A percentile compares a stretch with the other conserved stretches of the same genome.
These are phyloP conservation scores for Okapia johnstoni DNA, from an alignment of 2,113 vertebrate species.

Conservation along the genomic window DNA sequence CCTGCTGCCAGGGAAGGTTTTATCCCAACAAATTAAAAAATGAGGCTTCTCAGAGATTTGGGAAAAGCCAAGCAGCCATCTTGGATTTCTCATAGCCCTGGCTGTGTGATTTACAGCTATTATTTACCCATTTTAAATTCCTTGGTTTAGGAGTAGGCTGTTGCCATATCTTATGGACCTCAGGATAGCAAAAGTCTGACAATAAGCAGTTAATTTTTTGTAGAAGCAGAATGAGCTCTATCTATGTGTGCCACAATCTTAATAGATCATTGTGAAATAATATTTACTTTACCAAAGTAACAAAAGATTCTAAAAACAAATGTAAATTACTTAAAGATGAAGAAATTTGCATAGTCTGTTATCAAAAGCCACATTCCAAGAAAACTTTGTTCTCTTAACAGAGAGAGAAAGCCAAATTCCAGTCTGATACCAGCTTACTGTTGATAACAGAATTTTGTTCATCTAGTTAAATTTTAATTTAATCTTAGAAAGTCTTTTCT, in stretches of 20 bases:
- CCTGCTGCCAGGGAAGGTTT: neutral
- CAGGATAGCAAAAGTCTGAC: neutral
- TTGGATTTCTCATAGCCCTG: neutral
- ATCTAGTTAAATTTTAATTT: neutral
- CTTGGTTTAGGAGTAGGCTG: neutral
- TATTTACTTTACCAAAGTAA: neutral
- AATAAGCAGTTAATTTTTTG: neutral
- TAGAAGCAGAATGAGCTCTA: neutral
- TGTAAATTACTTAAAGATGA: neutral
- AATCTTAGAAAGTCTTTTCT: neutral
- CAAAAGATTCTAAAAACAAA: neutral
- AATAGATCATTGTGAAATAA: neutral
- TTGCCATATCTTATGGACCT: neutral
- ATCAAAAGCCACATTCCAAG: neutral
- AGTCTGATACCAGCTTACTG: neutral
- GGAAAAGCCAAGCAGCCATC: neutral
- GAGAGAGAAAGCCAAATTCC: neutral
- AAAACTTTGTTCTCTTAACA: neutral
- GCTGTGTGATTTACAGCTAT: neutral
- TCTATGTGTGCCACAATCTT: neutral
- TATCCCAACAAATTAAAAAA: neutral
- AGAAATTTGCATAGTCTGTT: neutral
- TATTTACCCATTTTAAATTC: neutral
- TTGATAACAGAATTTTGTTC: neutral
- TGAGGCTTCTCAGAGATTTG: neutral